A percentile compares a stretch with the other conserved stretches of the same genome.
phyloP scores from a whole-genome alignment of 1,140 invertebrate genomes.

The Campoletis sonorensis region DNA sequence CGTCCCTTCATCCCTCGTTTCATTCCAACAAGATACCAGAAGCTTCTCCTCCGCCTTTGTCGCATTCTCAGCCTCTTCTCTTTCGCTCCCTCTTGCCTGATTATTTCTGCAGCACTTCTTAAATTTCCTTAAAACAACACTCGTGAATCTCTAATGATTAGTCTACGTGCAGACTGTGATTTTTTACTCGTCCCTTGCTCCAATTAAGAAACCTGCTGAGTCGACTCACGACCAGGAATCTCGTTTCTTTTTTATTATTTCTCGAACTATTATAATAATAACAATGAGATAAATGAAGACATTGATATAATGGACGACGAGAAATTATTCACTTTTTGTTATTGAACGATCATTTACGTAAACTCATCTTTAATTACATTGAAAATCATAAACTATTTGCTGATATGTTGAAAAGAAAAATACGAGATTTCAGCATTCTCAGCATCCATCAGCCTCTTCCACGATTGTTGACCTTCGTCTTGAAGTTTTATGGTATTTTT shows the following conservation, averaged over 20 bases:
- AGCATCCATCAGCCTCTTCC: too few relatives aligned
- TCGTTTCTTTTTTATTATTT: neutral
- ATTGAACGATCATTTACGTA: too few relatives aligned
- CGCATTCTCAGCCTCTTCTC: constrained; percentile 25
- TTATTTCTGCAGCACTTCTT: neutral
- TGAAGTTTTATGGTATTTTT: neutral
- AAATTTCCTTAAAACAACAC: constrained; percentile 3
- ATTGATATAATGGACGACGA: too few relatives aligned
- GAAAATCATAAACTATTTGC: too few relatives aligned
- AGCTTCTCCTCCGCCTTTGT: constrained; percentile 7
- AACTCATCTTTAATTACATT: too few relatives aligned
- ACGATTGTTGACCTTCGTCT: neutral
- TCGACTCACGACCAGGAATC: neutral
- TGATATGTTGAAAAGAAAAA: too few relatives aligned
- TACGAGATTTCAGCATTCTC: too few relatives aligned
- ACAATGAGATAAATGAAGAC: too few relatives aligned
- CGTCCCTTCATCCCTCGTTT: constrained; percentile 23
- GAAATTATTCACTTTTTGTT: too few relatives aligned
- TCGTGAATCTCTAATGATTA: neutral
- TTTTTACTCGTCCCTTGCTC: constrained; percentile 5
- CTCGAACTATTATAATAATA: neutral
- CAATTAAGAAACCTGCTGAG: too few relatives aligned
- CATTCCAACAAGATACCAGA: constrained; percentile 26
- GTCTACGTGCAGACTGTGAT: constrained; percentile 27
- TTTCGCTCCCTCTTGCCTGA: neutral